Base-by-base conservation (phyloP, 2,888 invertebrate species). In the Cosmia pyralina region DNA sequence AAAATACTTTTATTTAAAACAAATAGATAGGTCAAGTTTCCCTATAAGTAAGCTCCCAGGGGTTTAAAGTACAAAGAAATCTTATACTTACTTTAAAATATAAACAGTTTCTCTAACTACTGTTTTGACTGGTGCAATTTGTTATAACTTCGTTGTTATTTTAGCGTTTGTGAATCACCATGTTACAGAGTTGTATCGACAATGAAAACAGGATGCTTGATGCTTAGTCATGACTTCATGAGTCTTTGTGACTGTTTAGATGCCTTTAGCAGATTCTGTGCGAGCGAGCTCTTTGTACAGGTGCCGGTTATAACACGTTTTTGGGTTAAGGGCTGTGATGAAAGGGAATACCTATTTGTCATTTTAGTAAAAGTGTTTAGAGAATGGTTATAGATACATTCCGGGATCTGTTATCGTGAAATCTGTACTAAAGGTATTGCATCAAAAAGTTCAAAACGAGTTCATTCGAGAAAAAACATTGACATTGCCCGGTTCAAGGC, bases 201-300 rank as follows among this genome's bases (percentile, higher is more conserved):
- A 92, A 92, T 92, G 92, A 89, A 89, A 91, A 90, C 93, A 90
- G 90, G 91, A 91, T 90, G 91, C 87, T 75, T 75, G 81, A 69
- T 67, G 82, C 85, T 92, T 91, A 93, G 85, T 93, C 92, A 93
- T 81, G 80, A 78, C 48, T 79, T 93, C 92, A 93, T 81, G 80
- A 78, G 50, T 79, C 87, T 86, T 87, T 86, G 88, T 88, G 84
- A 79, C 79, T 72, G 69, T 81, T 77, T 73, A 81, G 80, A 78
- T 79, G 79, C 72, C 72, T 72, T 75, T 72, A 72, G 69, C 67
- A 68, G 64, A 62, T 70, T 59, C 76, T 53, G 77, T 52, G 59
- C 66, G 67, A 68, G 57, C 64, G 67, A 66, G 74, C 60, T 41
- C 60, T 55, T 79, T 63, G 69, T 74, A 46, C 65, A 72, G 81